Evolutionary conservation across 2,113 vertebrate genomes (phyloP).

Genomic region (Tychaedon coryphoeus): DNA sequence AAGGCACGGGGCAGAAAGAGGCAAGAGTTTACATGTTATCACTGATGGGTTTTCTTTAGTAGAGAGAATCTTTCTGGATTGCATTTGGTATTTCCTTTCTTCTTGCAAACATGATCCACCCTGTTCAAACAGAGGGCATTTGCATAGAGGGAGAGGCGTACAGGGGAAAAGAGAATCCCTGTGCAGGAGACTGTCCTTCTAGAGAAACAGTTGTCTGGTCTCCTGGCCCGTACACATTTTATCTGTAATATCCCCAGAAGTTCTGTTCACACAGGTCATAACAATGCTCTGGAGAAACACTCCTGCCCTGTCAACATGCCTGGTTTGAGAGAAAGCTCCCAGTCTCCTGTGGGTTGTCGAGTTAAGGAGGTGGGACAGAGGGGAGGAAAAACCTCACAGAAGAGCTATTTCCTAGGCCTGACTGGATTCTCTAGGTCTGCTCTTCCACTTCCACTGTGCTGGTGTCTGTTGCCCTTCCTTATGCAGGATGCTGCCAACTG

Average conservation of each 20-base stretch:
- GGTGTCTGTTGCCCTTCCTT: not conserved
- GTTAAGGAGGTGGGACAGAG: not conserved
- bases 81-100: not conserved
- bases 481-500: fast-evolving
- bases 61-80: not conserved
- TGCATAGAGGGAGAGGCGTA: fast-evolving
- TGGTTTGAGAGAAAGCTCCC: not conserved
- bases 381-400: not conserved
- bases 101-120: not conserved
- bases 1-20: not conserved
- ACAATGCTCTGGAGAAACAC: not conserved
- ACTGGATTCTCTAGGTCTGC: not conserved
- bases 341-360: not conserved
- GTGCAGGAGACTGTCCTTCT: not conserved
- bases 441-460: not conserved
- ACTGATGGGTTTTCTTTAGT: not conserved
- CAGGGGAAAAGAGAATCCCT: fast-evolving
- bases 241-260: not conserved
- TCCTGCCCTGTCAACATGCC: fast-evolving
- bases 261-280: not conserved
- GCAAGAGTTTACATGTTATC: not conserved
- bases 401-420: not conserved
- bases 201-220: fast-evolving
- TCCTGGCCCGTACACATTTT: fast-evolving
- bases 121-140: fast-evolving